These are phyloP conservation scores for Galbula dea DNA, from an alignment of 2,113 vertebrate species.

Conservation along the genomic window DNA sequence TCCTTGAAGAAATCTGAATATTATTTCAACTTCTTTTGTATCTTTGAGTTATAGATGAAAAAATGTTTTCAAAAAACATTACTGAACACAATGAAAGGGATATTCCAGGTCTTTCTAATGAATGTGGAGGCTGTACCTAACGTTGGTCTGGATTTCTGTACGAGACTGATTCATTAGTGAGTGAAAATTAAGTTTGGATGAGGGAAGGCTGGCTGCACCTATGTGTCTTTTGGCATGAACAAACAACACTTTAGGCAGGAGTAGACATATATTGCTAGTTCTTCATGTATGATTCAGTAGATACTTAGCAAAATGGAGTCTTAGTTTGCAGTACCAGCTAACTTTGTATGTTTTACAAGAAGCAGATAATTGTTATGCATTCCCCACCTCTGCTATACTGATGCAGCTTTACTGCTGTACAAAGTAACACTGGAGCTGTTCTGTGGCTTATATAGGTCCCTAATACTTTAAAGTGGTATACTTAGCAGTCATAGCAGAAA, in stretches of 20 bases:
- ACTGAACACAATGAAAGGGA: background rate
- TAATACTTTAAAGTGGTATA: background rate
- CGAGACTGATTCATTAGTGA: background rate
- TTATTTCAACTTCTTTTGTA: background rate
- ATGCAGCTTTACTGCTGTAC: background rate
- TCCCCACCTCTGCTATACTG: background rate
- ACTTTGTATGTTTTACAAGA: background rate
- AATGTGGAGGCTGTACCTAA: background rate
- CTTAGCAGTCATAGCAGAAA: background rate
- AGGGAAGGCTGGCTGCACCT: background rate
- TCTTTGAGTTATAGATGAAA: background rate
- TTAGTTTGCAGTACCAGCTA: background rate
- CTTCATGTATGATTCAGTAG: background rate
- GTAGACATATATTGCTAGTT: fast-evolving
- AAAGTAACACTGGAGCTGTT: background rate
- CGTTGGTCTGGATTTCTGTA: background rate
- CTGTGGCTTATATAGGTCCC: background rate
- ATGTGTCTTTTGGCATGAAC: background rate
- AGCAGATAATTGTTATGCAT: fast-evolving
- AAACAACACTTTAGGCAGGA: background rate
- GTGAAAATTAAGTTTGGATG: background rate
- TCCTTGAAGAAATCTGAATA: background rate
- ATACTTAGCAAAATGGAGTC: background rate
- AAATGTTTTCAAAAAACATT: background rate
- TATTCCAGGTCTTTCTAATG: background rate